Evolutionary conservation across 2,888 invertebrate species (phyloP).

Genomic region (Sepiola atlantica): DNA sequence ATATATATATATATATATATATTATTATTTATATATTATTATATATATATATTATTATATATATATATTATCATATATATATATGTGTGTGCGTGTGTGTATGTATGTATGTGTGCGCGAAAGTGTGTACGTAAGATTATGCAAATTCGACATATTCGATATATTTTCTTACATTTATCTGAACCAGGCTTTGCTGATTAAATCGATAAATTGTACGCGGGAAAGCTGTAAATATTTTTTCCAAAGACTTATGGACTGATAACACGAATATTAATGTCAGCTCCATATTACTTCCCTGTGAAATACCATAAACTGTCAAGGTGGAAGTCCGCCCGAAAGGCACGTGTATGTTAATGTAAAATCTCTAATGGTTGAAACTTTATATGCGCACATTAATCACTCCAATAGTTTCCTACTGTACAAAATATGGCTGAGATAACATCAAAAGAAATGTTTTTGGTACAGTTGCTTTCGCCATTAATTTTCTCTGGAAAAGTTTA

Average conservation of each 20-base stretch:
- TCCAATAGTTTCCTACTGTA: neutral
- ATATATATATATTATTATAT: neutral
- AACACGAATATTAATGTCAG: neutral
- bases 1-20: too few species aligned
- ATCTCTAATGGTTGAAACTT: neutral
- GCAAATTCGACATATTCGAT: too few species aligned
- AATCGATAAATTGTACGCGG: neutral
- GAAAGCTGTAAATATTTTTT: neutral
- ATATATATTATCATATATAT: neutral
- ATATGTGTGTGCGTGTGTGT: neutral
- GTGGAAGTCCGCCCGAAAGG: neutral
- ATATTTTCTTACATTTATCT: too few species aligned
- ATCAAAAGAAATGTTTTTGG: neutral
- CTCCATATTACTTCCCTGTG: neutral
- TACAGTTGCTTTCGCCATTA: neutral
- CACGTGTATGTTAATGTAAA: neutral
- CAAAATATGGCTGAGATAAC: neutral
- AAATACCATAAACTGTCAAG: slow-evolving; percentile 8
- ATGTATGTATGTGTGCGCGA: neutral
- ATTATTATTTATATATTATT: too few species aligned
- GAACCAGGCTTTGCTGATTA: neutral
- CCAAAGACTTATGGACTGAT: neutral
- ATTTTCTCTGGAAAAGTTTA: neutral
- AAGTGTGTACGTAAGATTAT: too few species aligned
- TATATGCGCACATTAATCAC: neutral